Percentiles rank a stretch among this genome's conserved stretches.
phyloP scores from a whole-genome alignment of 2,113 vertebrate genomes.

The Nothobranchius kuhntae region DNA sequence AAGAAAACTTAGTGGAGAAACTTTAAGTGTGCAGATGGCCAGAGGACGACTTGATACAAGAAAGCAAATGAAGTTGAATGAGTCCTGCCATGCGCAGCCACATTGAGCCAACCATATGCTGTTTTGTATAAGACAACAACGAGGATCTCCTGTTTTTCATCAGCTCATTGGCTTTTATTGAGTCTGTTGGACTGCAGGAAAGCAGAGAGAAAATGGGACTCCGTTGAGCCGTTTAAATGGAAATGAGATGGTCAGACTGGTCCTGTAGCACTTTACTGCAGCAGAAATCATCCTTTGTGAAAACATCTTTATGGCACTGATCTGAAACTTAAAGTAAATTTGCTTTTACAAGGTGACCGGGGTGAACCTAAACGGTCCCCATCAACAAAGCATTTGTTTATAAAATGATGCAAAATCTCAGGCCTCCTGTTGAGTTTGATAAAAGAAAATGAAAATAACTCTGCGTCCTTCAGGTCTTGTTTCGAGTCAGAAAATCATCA shows the following conservation, averaged over 20 bases:
- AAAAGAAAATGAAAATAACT: too few relatives aligned
- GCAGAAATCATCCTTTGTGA: slow-evolving; percentile 48
- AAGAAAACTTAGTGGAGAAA: slow-evolving; percentile 57
- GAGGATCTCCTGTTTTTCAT: slow-evolving; percentile 55
- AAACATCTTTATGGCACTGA: slow-evolving; percentile 37
- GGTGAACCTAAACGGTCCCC: slow-evolving; percentile 45
- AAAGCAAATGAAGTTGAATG: slow-evolving; percentile 56
- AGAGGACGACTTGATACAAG: slow-evolving; percentile 48
- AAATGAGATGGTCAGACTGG: slow-evolving; percentile 80
- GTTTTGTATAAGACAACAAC: slow-evolving; percentile 60
- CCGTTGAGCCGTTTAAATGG: slow-evolving; percentile 70
- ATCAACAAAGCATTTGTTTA: slow-evolving; percentile 36
- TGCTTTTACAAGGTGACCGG: slow-evolving; percentile 33
- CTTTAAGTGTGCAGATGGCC: slow-evolving; percentile 70
- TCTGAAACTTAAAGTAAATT: slow-evolving; percentile 44
- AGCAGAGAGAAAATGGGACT: slow-evolving; percentile 66
- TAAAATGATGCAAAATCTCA: not conserved
- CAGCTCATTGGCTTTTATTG: slow-evolving; percentile 79
- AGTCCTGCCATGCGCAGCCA: slow-evolving; percentile 56
- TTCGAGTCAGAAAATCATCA: too few relatives aligned
- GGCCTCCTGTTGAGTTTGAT: slow-evolving; percentile 5
- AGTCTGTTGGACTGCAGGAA: slow-evolving; percentile 70
- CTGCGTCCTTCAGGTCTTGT: too few relatives aligned
- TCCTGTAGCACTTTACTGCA: slow-evolving; percentile 60
- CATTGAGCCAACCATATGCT: slow-evolving; percentile 66